Conservation (phyloP, 2,113 vertebrate species). For the Vimba vimba region DNA sequence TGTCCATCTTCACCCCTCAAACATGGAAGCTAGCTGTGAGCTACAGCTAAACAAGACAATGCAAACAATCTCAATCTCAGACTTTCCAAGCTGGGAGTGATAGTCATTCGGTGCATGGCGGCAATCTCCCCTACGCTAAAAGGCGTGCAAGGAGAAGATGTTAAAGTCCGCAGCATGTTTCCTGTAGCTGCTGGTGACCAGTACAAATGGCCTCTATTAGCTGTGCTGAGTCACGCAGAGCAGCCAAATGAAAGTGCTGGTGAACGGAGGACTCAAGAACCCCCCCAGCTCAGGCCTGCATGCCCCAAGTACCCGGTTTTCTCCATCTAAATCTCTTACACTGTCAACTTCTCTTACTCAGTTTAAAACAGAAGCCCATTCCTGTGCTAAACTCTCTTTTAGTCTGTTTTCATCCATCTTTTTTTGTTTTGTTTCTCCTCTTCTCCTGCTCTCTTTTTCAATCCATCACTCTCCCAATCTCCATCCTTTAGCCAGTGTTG, state of each 20-base stretch:
- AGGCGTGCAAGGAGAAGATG: constrained; percentile 35
- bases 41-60: neutral
- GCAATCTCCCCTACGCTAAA: constrained; percentile 35
- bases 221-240: constrained; percentile 61
- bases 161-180: constrained; percentile 43
- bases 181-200: constrained; percentile 57
- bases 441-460: constrained; percentile 4
- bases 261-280: constrained; percentile 39
- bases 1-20: neutral
- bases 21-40: neutral
- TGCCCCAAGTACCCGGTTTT: constrained; percentile 53
- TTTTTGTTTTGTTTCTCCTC: constrained; percentile 13
- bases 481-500: constrained; percentile 22
- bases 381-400: constrained; percentile 2
- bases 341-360: constrained; percentile 51
- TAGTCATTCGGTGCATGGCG: constrained; percentile 10
- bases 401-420: constrained; percentile 10
- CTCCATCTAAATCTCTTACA: neutral
- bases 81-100: neutral
- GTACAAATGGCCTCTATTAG: constrained; percentile 63
- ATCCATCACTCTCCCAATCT: constrained; percentile 14
- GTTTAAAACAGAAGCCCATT: neutral
- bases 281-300: constrained; percentile 62
- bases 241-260: constrained; percentile 49
- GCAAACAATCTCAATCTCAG: neutral